A percentile compares a stretch with the other conserved stretches of the same genome.
These are phyloP conservation scores for Eulemur mongoz DNA, from an alignment of 2,797 vertebrate genomes.

Conservation along the genomic window DNA sequence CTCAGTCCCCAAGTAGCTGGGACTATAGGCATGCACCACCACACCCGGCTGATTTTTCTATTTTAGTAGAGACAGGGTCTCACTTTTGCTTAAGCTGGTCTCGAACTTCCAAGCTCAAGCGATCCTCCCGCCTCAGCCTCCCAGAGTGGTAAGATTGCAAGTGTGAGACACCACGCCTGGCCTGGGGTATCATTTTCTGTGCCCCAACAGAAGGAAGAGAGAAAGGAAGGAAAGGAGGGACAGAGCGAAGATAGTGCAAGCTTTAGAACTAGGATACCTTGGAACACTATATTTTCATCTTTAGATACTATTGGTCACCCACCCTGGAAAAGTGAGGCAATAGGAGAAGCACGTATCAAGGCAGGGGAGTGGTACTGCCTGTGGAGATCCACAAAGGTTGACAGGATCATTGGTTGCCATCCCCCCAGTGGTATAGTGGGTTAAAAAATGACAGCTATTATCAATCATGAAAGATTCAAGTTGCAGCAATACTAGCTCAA, in stretches of 20 bases:
- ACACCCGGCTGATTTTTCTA: no score
- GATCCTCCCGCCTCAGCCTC: no score
- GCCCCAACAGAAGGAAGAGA: not conserved
- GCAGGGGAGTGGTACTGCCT: not conserved
- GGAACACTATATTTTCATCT: not conserved
- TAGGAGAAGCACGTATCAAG: not conserved
- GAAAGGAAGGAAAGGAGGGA: not conserved
- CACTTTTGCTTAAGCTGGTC: no score
- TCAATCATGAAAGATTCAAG: conserved; percentile 90
- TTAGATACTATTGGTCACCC: not conserved
- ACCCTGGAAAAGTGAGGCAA: not conserved
- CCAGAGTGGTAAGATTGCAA: no score
- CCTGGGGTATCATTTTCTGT: not conserved
- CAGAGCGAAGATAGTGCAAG: not conserved
- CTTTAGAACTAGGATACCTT: not conserved
- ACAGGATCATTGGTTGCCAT: not conserved
- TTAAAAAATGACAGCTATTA: conserved; percentile 49
- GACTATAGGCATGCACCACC: no score
- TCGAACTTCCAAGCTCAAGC: no score
- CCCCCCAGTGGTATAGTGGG: not conserved
- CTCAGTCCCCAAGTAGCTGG: no score
- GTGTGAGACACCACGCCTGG: no score
- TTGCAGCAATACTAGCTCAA: conserved; percentile 85
- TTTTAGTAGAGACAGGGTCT: no score
- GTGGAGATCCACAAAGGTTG: not conserved